These are phyloP conservation scores for Typhlomys cinereus DNA, from an alignment of 2,113 vertebrate species.

Conservation along the genomic window DNA sequence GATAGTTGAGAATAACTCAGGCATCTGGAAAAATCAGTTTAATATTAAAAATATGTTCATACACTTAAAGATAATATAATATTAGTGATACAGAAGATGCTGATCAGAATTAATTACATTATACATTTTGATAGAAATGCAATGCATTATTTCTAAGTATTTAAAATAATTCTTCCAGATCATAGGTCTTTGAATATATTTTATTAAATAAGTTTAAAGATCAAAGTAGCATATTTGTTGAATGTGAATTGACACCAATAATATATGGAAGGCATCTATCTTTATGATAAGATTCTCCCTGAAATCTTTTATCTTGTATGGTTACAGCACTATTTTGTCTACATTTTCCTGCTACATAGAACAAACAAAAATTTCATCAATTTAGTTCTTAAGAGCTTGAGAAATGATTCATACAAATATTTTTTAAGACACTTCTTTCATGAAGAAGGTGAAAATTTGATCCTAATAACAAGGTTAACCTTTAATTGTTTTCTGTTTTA, in stretches of 20 bases:
- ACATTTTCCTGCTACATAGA: background rate
- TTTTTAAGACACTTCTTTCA: background rate
- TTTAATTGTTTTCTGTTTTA: background rate
- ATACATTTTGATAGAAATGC: conserved; percentile 15
- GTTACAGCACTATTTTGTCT: background rate
- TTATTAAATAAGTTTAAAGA: conserved; percentile 18
- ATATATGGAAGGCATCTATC: background rate
- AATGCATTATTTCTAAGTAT: background rate
- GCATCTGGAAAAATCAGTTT: background rate
- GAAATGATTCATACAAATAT: background rate
- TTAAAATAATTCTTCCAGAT: background rate
- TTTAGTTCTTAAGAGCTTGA: background rate
- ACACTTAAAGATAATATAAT: background rate
- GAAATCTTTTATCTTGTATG: background rate
- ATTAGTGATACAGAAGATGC: background rate
- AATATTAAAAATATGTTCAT: conserved; percentile 24
- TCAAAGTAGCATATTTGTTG: background rate
- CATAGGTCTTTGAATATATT: background rate
- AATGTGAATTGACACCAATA: background rate
- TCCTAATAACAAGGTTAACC: background rate
- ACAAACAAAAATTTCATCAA: background rate
- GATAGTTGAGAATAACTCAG: background rate
- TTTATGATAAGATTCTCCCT: background rate
- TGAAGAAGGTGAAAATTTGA: background rate
- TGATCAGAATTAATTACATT: conserved; percentile 12